Conservation (phyloP, 2,888 invertebrate species). For the Papilio demoleus region DNA sequence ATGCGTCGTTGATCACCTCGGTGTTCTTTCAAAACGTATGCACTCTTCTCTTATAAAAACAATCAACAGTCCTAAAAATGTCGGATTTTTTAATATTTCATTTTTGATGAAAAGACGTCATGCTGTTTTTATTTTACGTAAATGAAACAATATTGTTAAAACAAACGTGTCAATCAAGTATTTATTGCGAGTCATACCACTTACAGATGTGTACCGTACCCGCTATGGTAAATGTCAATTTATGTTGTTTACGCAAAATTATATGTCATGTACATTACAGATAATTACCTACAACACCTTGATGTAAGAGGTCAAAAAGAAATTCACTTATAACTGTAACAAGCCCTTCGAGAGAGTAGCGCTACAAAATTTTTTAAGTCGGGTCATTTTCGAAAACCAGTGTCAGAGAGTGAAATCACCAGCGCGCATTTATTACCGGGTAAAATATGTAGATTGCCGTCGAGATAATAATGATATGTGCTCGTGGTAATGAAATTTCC, state of each 20-base stretch:
- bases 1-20: no score
- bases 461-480: constrained; percentile 84
- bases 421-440: constrained; percentile 79
- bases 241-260: constrained; percentile 75
- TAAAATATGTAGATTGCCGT: constrained; percentile 83
- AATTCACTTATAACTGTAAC: constrained; percentile 83
- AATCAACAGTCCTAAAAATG: no score
- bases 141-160: constrained; percentile 23
- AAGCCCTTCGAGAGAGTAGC: constrained; percentile 76
- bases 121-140: not conserved
- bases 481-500: constrained; percentile 84
- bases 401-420: constrained; percentile 82
- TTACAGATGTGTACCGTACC: constrained; percentile 47
- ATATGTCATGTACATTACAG: constrained; percentile 65
- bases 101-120: constrained; percentile 15
- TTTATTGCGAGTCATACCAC: constrained; percentile 42
- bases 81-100: not conserved
- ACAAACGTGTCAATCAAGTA: constrained; percentile 41
- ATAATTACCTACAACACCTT: constrained; percentile 78
- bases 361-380: constrained; percentile 73
- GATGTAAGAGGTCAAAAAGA: constrained; percentile 82
- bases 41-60: not conserved
- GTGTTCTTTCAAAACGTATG: no score
- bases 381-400: constrained; percentile 83
- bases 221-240: constrained; percentile 70